Base-by-base conservation (phyloP, 2,797 vertebrate species). In the Dendrocincla fuliginosa region DNA sequence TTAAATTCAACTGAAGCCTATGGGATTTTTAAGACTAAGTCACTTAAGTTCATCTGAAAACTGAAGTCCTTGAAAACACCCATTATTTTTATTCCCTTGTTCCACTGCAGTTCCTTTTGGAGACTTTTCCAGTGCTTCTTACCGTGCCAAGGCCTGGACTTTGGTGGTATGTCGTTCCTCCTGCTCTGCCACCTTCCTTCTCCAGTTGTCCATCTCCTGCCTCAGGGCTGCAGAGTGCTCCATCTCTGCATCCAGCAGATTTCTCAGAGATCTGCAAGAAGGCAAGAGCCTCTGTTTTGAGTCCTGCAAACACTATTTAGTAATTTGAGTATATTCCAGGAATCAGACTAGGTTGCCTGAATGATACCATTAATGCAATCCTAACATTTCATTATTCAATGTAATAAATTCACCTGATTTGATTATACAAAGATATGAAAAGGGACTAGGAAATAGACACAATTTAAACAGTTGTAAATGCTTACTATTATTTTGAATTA, bases 191-290 rank as follows among this genome's bases (percentile, higher is more conserved):
- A 97, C 96, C 89, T 98, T 99, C 98, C 96, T 98, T 80, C 98
- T 99, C 97, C 99, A 98, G 95, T 95, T 90, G 85, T 99, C 99
- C 1, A 99, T 97, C 91, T 99, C 99, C 93, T 99, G 99, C 93
- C 99, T 98, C 60, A 99, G 98, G 0, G 96, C 98, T 2, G 99
- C 98, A 2, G 99, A 99, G 96, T 99, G 99, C 87, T 99, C 99
- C 99, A 99, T 99, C 98, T 99, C 99, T 13, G 99, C 99, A 6
- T 99, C 99, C 74, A 99, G 97, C 87, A 99, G 98, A 87, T 98
- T 98, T 74, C 99, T 98, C 68, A 99, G 98, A 15, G 99, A 99
- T 95, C 99, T 99, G 97, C 46, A 94, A 89, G 81, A 93, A 89
- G 49, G 35, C 50, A 73, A 30, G 20, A 83, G 81, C 33, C 50